phyloP scores from a whole-genome alignment of 1,140 invertebrate genomes.

The Limonius californicus region DNA sequence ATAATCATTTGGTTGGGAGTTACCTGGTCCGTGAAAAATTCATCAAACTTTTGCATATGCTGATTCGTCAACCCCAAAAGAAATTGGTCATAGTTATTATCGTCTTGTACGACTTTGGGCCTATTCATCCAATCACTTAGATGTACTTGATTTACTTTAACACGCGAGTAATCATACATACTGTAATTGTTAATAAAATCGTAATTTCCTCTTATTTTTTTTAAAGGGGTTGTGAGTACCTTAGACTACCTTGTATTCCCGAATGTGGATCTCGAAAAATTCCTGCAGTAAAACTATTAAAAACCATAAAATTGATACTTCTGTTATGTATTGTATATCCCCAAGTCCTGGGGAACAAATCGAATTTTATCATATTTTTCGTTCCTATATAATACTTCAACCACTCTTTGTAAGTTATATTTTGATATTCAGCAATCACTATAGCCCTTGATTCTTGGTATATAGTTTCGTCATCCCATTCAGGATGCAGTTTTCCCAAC shows the following conservation, averaged over 20 bases:
- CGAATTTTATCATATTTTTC: slow-evolving; percentile 66
- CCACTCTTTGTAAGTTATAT: slow-evolving; percentile 86
- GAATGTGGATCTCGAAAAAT: slow-evolving; percentile 95
- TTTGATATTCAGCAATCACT: slow-evolving; percentile 76
- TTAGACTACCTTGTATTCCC: slow-evolving; percentile 70
- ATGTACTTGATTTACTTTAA: slow-evolving; percentile 60
- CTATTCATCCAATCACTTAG: slow-evolving; percentile 75
- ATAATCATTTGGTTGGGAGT: too few species aligned
- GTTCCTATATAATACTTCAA: slow-evolving; percentile 72
- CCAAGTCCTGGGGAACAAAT: slow-evolving; percentile 59
- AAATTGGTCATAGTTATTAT: slow-evolving; percentile 68
- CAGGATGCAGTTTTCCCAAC: slow-evolving; percentile 72
- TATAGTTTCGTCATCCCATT: slow-evolving; percentile 83
- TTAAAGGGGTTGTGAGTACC: too few species aligned
- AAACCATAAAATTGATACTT: slow-evolving; percentile 69
- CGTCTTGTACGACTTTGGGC: slow-evolving; percentile 63
- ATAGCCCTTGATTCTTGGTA: slow-evolving; percentile 86
- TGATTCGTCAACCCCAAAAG: slow-evolving; percentile 74
- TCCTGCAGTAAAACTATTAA: slow-evolving; percentile 90
- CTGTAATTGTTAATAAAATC: too few species aligned
- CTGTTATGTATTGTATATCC: slow-evolving; percentile 82
- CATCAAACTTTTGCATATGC: slow-evolving; percentile 72
- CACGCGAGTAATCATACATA: too few species aligned
- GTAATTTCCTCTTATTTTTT: too few species aligned
- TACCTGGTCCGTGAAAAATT: slow-evolving; percentile 78